Percentiles rank a stretch among this genome's conserved stretches.
phyloP scores from a whole-genome alignment of 92 coral and sea anemone species.

The Palythoa grandis region DNA sequence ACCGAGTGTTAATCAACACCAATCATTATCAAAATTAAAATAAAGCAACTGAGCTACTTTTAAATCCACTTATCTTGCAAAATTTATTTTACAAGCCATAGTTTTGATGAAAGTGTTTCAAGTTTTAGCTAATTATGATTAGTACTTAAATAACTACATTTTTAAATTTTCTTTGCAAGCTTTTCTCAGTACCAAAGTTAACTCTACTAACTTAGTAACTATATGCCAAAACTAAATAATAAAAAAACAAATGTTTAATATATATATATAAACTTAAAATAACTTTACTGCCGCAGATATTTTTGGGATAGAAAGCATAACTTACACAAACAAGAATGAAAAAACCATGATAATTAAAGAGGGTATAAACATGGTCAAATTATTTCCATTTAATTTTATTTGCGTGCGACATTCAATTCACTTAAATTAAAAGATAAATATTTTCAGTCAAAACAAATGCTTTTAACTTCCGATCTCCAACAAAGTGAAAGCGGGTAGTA shows the following conservation, averaged over 20 bases:
- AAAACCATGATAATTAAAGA: not conserved
- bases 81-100: not conserved
- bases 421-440: not conserved
- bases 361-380: not conserved
- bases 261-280: not conserved
- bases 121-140: not conserved
- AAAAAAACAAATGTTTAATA: not conserved
- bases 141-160: no score
- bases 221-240: not conserved
- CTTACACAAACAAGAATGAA: not conserved
- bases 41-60: not conserved
- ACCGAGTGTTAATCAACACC: not conserved
- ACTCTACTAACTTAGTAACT: no score
- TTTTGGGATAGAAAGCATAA: not conserved
- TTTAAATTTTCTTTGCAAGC: no score
- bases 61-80: not conserved
- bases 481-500: not conserved
- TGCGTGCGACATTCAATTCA: not conserved
- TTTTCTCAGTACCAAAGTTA: no score
- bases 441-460: constrained; percentile 5
- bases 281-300: not conserved
- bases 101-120: not conserved
- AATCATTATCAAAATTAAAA: not conserved
- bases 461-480: not conserved
- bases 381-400: not conserved